phyloP scores from a whole-genome alignment of 2,797 vertebrate genomes.

The Pseudomugil gertrudae region DNA sequence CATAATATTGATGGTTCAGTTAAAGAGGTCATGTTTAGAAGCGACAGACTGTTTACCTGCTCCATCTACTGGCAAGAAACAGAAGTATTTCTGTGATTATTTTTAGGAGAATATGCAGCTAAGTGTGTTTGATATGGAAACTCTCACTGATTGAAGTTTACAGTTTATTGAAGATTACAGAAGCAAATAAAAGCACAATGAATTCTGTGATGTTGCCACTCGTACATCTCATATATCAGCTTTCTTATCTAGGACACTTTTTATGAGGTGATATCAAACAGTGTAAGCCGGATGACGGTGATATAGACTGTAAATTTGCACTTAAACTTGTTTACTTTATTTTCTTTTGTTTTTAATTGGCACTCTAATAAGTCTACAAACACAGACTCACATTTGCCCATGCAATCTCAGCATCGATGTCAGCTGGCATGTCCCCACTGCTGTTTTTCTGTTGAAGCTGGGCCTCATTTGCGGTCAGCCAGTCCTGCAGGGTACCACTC shows the following conservation, averaged over 20 bases:
- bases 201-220: background rate
- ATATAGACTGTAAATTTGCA: too few species aligned
- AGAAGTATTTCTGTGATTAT: background rate
- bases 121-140: background rate
- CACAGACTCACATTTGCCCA: slow-evolving; percentile 91
- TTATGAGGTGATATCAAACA: background rate
- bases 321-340: background rate
- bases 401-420: slow-evolving; percentile 90
- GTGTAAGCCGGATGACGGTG: background rate
- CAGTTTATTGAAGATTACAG: background rate
- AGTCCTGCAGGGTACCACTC: slow-evolving; percentile 84
- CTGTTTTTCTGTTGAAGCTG: slow-evolving; percentile 89
- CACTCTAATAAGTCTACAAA: background rate
- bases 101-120: background rate
- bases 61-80: slow-evolving; percentile 48
- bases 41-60: slow-evolving; percentile 10
- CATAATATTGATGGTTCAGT: background rate
- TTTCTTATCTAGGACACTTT: background rate
- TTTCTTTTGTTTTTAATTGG: background rate
- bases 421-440: slow-evolving; percentile 86
- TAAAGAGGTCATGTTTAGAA: background rate
- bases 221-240: background rate
- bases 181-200: background rate
- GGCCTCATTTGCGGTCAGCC: slow-evolving; percentile 86
- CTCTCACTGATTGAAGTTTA: background rate